Evolutionary conservation across 2,113 vertebrate species (phyloP).

Genomic region (Gallinago undulata): DNA sequence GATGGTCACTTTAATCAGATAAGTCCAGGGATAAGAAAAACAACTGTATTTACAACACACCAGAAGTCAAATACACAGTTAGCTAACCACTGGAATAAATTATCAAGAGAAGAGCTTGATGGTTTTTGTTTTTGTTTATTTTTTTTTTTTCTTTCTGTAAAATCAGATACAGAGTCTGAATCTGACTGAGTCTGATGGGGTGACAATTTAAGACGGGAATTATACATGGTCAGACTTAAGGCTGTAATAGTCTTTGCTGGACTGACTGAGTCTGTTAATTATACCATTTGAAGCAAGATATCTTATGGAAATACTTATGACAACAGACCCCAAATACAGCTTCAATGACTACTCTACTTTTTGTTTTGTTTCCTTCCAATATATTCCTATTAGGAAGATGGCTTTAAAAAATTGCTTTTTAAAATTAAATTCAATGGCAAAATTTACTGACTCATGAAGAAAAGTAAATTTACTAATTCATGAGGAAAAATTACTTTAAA

Average conservation of each 20-base stretch:
- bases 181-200: background rate
- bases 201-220: background rate
- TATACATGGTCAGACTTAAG: background rate
- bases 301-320: background rate
- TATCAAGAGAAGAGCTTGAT: background rate
- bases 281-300: background rate
- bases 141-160: background rate
- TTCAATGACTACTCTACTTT: background rate
- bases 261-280: background rate
- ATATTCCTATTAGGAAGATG: background rate
- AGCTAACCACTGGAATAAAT: background rate
- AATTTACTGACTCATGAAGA: background rate
- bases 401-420: background rate
- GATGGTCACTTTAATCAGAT: background rate
- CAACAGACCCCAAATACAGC: background rate
- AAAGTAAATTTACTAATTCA: background rate
- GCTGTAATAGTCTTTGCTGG: background rate
- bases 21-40: background rate
- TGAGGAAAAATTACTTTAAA: background rate
- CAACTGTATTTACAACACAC: fast-evolving
- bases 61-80: background rate
- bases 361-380: background rate
- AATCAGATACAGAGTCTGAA: background rate
- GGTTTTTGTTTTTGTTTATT: too few species aligned
- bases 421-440: background rate